Percentiles rank a stretch among this genome's conserved stretches.
Evolutionary conservation across 2,113 vertebrate genomes (phyloP).

Genomic region (Pygoscelis antarcticus): DNA sequence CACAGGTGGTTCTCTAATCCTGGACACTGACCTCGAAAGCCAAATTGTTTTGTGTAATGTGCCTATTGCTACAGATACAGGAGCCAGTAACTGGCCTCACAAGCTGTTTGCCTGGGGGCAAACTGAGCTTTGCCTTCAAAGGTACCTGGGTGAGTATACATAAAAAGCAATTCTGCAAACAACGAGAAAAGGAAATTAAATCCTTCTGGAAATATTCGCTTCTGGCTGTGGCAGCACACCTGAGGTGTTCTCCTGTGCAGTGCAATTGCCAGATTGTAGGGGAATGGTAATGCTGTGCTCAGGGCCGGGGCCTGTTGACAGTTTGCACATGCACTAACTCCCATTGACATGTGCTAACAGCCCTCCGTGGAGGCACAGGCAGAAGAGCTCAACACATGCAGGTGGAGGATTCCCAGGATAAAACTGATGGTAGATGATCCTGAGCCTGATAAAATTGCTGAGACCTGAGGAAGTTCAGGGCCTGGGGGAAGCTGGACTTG

Average conservation of each 20-base stretch:
- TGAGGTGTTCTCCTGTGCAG: background rate
- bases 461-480: fast-evolving
- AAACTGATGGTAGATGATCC: background rate
- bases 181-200: background rate
- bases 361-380: background rate
- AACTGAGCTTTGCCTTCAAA: background rate
- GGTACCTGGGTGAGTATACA: background rate
- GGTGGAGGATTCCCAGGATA: too few species aligned
- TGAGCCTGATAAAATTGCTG: background rate
- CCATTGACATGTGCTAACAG: fast-evolving
- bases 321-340: fast-evolving
- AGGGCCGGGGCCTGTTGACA: background rate
- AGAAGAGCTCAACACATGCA: background rate
- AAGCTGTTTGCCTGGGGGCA: background rate
- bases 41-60: background rate
- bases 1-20: background rate
- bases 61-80: background rate
- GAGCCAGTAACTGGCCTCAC: background rate
- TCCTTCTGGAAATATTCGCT: background rate
- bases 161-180: background rate
- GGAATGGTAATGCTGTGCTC: fast-evolving
- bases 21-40: background rate
- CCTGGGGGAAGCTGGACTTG: fast-evolving
- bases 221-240: background rate
- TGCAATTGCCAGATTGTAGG: background rate